Conservation (phyloP, 1,140 invertebrate genomes). For the Aethina tumida region DNA sequence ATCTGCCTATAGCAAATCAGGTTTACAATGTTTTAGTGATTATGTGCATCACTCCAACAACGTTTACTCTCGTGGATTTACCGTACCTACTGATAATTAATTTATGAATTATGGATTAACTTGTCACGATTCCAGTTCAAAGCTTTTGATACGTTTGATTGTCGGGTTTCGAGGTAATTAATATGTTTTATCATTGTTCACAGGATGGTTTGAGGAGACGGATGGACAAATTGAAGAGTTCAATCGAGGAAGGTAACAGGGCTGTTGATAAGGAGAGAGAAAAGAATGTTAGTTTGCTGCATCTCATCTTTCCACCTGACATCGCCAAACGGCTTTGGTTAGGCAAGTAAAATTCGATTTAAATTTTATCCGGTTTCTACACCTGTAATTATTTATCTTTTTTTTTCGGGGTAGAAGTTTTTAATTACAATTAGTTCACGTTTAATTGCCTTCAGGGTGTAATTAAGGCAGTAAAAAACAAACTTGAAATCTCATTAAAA, state of each 20-base stretch:
- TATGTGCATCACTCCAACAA: no score
- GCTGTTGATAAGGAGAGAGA: constrained; percentile 88
- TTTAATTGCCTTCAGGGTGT: constrained; percentile 1
- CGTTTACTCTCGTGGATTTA: no score
- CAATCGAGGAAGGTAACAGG: constrained; percentile 83
- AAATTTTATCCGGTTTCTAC: neutral
- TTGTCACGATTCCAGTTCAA: no score
- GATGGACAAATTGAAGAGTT: constrained; percentile 92
- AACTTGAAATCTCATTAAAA: no score
- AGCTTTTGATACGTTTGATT: no score
- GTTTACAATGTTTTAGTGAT: no score
- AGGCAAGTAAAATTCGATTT: constrained; percentile 45
- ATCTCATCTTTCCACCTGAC: constrained; percentile 89
- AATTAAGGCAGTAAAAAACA: neutral
- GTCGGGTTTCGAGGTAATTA: no score
- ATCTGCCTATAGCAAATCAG: no score
- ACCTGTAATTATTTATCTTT: neutral
- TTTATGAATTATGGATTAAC: no score
- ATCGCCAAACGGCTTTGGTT: constrained; percentile 87
- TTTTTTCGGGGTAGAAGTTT: neutral
- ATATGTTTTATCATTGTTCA: constrained; percentile 16
- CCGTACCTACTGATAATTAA: no score
- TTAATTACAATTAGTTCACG: neutral
- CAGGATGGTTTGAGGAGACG: constrained; percentile 86
- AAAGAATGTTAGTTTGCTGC: constrained; percentile 89